phyloP scores from a whole-genome alignment of 1,140 invertebrate species.

The Sycophila sp. region DNA sequence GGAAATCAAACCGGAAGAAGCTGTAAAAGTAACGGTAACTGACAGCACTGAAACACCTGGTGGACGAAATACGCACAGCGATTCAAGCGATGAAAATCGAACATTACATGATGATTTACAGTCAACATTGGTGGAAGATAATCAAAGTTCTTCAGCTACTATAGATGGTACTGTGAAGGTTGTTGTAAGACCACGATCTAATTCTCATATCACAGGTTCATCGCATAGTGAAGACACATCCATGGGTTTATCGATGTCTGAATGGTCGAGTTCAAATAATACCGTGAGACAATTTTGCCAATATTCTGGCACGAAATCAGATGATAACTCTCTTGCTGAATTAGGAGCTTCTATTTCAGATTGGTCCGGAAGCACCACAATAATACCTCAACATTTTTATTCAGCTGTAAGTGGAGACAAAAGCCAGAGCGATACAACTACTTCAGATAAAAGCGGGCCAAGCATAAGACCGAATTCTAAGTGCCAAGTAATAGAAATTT shows the following conservation, averaged over 20 bases:
- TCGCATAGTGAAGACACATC: slow-evolving; percentile 87
- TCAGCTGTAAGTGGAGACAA: slow-evolving; percentile 53
- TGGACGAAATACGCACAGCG: slow-evolving; percentile 54
- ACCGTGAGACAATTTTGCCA: slow-evolving; percentile 80
- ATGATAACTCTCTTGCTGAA: slow-evolving; percentile 69
- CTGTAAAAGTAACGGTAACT: slow-evolving; percentile 75
- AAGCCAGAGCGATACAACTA: slow-evolving; percentile 62
- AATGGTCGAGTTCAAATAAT: slow-evolving; percentile 85
- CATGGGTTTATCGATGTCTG: slow-evolving; percentile 82
- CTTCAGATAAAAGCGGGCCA: slow-evolving; percentile 60
- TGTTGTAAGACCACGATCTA: slow-evolving; percentile 77
- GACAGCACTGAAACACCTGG: slow-evolving; percentile 64
- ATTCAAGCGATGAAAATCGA: slow-evolving; percentile 69
- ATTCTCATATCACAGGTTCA: slow-evolving; percentile 73
- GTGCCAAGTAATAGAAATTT: slow-evolving; percentile 48
- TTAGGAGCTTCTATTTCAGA: slow-evolving; percentile 70
- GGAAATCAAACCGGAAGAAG: slow-evolving; percentile 77
- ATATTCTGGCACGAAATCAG: slow-evolving; percentile 70
- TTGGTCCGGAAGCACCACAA: slow-evolving; percentile 69
- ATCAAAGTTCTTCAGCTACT: slow-evolving; percentile 69
- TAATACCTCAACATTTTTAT: slow-evolving; percentile 62
- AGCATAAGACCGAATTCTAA: slow-evolving; percentile 60
- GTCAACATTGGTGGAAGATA: slow-evolving; percentile 59
- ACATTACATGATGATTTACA: slow-evolving; percentile 63
- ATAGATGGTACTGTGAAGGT: slow-evolving; percentile 82